Conservation (phyloP, 1,140 invertebrate genomes). For the Dufourea novaeangliae region DNA sequence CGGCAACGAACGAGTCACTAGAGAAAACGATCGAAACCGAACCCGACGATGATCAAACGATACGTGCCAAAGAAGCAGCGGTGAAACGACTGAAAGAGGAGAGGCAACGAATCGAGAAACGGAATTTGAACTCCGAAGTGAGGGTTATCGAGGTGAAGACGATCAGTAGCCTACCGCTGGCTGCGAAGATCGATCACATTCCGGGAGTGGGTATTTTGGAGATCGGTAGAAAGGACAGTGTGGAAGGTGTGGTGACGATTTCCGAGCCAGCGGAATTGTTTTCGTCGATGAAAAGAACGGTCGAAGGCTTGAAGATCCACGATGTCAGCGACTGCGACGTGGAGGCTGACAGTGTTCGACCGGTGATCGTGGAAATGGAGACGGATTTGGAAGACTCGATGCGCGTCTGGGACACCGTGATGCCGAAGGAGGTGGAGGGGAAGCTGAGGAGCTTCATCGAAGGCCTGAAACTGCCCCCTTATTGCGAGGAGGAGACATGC, state of each 20-base stretch:
- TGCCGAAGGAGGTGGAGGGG: constrained; percentile 80
- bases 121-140: constrained; percentile 42
- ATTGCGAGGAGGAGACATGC: constrained; percentile 63
- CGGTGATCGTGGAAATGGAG: not conserved
- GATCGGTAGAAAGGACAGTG: constrained; percentile 17
- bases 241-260: constrained; percentile 58
- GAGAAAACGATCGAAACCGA: not conserved
- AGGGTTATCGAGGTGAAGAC: constrained; percentile 73
- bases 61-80: not conserved
- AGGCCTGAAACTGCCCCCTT: constrained; percentile 82
- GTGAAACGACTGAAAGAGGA: constrained; percentile 14
- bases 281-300: constrained; percentile 51
- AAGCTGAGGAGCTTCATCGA: constrained; percentile 83
- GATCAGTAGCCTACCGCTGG: constrained; percentile 69
- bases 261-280: constrained; percentile 72
- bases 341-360: constrained; percentile 58
- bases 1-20: not conserved
- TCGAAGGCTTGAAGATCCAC: constrained; percentile 71
- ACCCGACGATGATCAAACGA: not conserved
- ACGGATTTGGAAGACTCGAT: constrained; percentile 10
- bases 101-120: constrained; percentile 67
- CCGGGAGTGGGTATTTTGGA: constrained; percentile 74
- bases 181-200: constrained; percentile 72
- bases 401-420: constrained; percentile 59
- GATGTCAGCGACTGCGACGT: constrained; percentile 75